Base-by-base conservation (phyloP, 2,113 vertebrate species). In the Lonchura striata region DNA sequence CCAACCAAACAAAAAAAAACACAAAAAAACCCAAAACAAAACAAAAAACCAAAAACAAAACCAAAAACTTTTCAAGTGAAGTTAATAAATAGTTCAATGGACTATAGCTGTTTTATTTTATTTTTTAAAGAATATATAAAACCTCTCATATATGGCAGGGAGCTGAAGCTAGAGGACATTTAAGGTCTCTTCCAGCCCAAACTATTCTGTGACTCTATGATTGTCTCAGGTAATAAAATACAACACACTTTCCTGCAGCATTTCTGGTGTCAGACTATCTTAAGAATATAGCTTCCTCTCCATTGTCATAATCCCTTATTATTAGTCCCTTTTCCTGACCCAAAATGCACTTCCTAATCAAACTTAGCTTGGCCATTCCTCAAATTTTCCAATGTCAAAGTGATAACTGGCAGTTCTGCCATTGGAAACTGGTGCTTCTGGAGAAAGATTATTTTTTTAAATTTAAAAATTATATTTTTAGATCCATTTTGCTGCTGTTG, bases 71-170 rank as follows among this genome's bases (percentile, higher is more conserved):
- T 88, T 24, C 46, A 80, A 74, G 37, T 68, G 9, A 28, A 57
- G 10, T 33, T 70, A 50, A 82, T 57, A 59, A 76, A 10, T 31
- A 41, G 74, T 57, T 60, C 16, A 54, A 33, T 25, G 3, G 7
- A 70, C 86, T 54, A 52, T 8, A 64, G 30, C 4, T n/a, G 8
- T 6, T 27, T 24, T 10, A 3, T 6, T 23, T 41, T 41, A 3
- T 20, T 23, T 46, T 44, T 31, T 17, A 4, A 7, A 14, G 7
- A 53, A 9, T 9, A 18, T 9, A 33, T 33, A 35, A 46, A 50
- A 7, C 2, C 4, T 7, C 5, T 6, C 3, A 27, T 37, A 9
- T 3, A 5, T 46, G 47, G 14, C 5, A 68, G 14, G 5, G 11
- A 39, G n/a, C 41, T 60, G n/a, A 59, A 82, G 41, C 23, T 25